These are phyloP conservation scores for Leptura quadrifasciata DNA, from an alignment of 2,888 invertebrate genomes.

Conservation along the genomic window DNA sequence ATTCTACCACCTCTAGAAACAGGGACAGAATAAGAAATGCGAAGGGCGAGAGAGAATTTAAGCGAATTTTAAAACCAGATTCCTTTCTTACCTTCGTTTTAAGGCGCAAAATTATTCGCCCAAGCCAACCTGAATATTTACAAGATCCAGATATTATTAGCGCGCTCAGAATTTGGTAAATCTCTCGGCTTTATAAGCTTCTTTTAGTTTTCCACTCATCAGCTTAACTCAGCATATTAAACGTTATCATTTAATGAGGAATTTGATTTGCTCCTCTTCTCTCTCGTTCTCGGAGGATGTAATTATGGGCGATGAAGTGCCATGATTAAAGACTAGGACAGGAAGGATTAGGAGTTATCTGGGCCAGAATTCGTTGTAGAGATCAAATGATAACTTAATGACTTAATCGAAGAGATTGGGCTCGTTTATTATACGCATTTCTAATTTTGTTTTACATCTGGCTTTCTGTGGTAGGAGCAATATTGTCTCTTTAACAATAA, in stretches of 20 bases:
- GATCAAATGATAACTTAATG: conserved; percentile 41
- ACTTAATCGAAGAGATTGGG: conserved; percentile 38
- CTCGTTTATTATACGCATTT: conserved; percentile 6
- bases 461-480: background rate
- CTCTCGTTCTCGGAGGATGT: conserved; percentile 58
- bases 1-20: background rate
- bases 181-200: conserved; percentile 65
- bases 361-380: conserved; percentile 28
- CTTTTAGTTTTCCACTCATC: conserved; percentile 68
- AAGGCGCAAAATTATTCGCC: conserved; percentile 2
- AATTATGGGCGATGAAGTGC: conserved; percentile 62
- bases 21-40: background rate
- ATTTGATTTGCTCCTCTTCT: conserved; percentile 67
- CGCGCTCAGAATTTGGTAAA: conserved; percentile 14
- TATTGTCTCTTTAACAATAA: too few species aligned
- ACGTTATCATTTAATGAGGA: conserved; percentile 71
- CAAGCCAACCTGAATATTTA: conserved; percentile 3
- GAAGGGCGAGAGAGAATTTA: conserved; percentile 2
- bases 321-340: conserved; percentile 59
- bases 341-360: conserved; percentile 32
- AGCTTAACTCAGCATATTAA: conserved; percentile 69
- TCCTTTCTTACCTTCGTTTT: background rate
- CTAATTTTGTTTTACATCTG: conserved; percentile 3
- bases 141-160: conserved; percentile 3
- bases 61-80: conserved; percentile 6